Evolutionary conservation across 1,140 invertebrate species (phyloP).

Genomic region (Samia ricini): DNA sequence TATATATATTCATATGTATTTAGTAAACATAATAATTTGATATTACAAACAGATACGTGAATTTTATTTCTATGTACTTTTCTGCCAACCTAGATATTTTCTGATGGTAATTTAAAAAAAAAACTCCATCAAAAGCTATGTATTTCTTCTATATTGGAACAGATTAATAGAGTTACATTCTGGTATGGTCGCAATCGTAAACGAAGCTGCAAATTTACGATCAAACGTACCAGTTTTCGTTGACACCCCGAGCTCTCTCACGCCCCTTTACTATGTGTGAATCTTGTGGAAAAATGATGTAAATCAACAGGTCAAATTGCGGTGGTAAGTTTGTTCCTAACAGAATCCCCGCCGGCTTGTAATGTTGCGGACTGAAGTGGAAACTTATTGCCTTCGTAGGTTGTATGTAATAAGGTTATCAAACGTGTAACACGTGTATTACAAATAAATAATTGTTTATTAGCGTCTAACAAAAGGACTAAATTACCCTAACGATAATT

Average conservation of each 20-base stretch:
- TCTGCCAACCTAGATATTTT: neutral
- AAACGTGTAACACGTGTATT: neutral
- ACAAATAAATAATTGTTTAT: neutral
- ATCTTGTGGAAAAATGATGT: slow-evolving; percentile 8
- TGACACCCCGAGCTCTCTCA: slow-evolving; percentile 15
- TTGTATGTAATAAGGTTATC: slow-evolving; percentile 1
- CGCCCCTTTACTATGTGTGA: neutral
- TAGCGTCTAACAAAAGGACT: neutral
- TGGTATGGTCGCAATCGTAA: slow-evolving; percentile 31
- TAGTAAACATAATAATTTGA: too few species aligned
- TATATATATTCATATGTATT: too few species aligned
- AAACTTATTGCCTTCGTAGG: slow-evolving; percentile 25
- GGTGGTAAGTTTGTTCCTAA: slow-evolving; percentile 18
- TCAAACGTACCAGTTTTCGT: slow-evolving; percentile 22
- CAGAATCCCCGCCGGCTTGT: slow-evolving; percentile 14
- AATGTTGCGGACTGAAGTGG: slow-evolving; percentile 15
- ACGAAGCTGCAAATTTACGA: slow-evolving; percentile 37
- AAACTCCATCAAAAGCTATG: neutral
- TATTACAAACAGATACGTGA: too few species aligned
- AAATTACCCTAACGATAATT: neutral
- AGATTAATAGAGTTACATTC: slow-evolving; percentile 31
- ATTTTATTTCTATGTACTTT: too few species aligned
- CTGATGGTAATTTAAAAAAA: neutral
- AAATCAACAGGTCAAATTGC: slow-evolving; percentile 18
- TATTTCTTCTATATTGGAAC: neutral